phyloP scores from a whole-genome alignment of 2,113 vertebrate genomes.

The Brienomyrus brachyistius region DNA sequence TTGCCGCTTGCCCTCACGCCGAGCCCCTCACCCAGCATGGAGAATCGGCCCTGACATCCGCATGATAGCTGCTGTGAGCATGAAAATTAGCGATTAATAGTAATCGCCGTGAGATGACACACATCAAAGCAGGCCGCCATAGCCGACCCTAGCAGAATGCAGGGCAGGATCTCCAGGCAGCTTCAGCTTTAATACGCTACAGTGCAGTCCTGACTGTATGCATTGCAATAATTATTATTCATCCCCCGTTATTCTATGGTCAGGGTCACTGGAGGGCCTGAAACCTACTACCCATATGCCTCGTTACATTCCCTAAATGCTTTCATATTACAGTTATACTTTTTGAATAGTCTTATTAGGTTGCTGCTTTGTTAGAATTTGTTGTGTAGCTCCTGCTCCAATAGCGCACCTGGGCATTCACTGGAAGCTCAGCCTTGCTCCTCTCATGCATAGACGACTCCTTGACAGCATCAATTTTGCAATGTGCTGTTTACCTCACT shows the following conservation, averaged over 20 bases:
- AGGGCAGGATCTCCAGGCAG: neutral
- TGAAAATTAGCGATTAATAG: neutral
- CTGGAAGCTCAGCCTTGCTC: neutral
- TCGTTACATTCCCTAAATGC: neutral
- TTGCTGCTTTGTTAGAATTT: neutral
- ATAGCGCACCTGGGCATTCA: neutral
- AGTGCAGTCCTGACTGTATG: constrained; percentile 6
- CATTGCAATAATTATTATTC: neutral
- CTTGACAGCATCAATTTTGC: neutral
- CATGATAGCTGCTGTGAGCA: neutral
- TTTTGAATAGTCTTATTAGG: neutral
- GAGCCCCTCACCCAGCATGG: neutral
- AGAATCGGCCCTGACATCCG: neutral
- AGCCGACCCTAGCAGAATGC: neutral
- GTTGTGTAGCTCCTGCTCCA: neutral
- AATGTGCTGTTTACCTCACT: neutral
- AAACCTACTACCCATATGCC: neutral
- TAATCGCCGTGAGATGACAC: neutral
- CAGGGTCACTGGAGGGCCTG: neutral
- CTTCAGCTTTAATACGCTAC: neutral
- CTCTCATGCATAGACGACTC: neutral
- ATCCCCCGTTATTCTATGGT: neutral
- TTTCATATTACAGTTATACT: neutral
- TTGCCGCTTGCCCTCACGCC: neutral
- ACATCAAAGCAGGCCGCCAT: neutral